Conservation (phyloP, 1,140 invertebrate species). For the Bemisia tabaci region DNA sequence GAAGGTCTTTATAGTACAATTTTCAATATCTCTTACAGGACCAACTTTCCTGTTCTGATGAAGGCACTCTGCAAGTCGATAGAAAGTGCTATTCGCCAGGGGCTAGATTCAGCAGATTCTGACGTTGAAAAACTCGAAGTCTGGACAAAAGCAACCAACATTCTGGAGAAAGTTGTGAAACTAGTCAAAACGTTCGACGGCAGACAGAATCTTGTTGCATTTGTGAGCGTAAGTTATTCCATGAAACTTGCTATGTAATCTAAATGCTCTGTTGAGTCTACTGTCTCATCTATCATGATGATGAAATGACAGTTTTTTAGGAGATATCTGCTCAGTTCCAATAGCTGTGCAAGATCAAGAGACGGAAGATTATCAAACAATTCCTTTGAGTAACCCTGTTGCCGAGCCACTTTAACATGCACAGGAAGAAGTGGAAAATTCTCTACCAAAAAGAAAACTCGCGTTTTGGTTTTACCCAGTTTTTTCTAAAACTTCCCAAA, state of each 20-base stretch:
- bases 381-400: too few relatives aligned
- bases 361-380: too few relatives aligned
- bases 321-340: too few relatives aligned
- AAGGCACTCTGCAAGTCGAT: constrained; percentile 17
- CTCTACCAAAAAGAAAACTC: too few relatives aligned
- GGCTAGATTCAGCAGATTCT: constrained; percentile 13
- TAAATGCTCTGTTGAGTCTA: constrained; percentile 28
- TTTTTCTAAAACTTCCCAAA: too few relatives aligned
- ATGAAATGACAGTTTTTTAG: too few relatives aligned
- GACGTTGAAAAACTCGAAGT: constrained; percentile 33
- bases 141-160: constrained; percentile 42
- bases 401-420: too few relatives aligned
- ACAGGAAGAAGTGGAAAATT: too few relatives aligned
- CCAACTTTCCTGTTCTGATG: constrained; percentile 20
- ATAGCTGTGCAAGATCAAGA: too few relatives aligned
- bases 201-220: constrained; percentile 40
- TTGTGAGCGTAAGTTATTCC: constrained; percentile 37
- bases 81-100: constrained; percentile 14
- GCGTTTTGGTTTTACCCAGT: too few relatives aligned
- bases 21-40: constrained; percentile 25
- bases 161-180: constrained; percentile 40
- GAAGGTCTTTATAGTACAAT: too few relatives aligned
- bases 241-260: not conserved
- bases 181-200: constrained; percentile 44
- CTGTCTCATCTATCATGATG: too few relatives aligned